phyloP scores from a whole-genome alignment of 2,888 invertebrate genomes.

The Panorpa germanica region DNA sequence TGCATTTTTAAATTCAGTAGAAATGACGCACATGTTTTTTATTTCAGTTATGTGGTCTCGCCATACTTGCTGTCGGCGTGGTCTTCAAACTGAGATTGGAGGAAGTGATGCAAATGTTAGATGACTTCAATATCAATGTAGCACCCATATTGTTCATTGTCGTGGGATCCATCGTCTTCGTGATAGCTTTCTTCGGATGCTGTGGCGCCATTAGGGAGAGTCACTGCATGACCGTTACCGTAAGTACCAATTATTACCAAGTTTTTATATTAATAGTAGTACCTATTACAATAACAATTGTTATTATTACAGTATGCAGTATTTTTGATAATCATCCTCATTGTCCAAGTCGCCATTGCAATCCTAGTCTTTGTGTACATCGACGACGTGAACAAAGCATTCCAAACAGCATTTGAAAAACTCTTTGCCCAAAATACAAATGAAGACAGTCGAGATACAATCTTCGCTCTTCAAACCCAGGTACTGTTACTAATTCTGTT shows the following conservation, averaged over 20 bases:
- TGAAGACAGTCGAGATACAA: conserved; percentile 28
- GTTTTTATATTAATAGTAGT: conserved; percentile 7
- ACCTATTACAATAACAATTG: conserved; percentile 3
- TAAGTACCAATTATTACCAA: conserved; percentile 25
- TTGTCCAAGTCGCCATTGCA: conserved; percentile 50
- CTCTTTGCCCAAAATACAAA: conserved; percentile 25
- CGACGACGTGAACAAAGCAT: conserved; percentile 29
- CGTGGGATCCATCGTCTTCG: conserved; percentile 49
- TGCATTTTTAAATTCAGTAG: no score
- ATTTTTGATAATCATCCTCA: conserved; percentile 47
- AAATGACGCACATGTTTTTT: conserved; percentile 15
- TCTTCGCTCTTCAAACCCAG: conserved; percentile 41
- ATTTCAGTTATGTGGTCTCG: conserved; percentile 50
- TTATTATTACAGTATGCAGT: conserved; percentile 44
- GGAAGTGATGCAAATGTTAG: conserved; percentile 26
- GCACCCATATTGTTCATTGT: conserved; percentile 46
- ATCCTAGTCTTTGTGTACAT: conserved; percentile 44
- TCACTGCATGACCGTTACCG: conserved; percentile 72
- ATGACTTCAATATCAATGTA: conserved; percentile 27
- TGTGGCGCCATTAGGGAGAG: conserved; percentile 80
- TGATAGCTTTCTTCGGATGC: conserved; percentile 79
- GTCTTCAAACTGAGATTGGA: conserved; percentile 39
- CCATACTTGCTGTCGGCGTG: conserved; percentile 44
- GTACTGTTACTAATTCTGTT: no score
- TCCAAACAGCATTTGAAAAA: conserved; percentile 29